Conservation (phyloP, 2,888 invertebrate species). For the Uropetala carovei region DNA sequence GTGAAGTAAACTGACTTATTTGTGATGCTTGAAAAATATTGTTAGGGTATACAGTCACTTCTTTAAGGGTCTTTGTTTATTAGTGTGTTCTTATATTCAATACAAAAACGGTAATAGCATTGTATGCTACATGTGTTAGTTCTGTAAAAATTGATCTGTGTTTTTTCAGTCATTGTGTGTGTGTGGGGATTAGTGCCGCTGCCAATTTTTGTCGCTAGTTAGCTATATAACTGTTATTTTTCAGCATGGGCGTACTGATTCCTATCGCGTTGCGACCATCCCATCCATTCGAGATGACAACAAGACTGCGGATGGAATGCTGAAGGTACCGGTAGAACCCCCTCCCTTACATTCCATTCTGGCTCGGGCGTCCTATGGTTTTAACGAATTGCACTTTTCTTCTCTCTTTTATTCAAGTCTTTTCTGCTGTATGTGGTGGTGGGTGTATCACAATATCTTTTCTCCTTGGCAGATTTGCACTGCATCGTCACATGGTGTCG, state of each 20-base stretch:
- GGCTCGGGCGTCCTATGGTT: constrained; percentile 26
- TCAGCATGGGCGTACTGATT: constrained; percentile 96
- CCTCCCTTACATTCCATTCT: neutral
- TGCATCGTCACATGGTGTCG: constrained; percentile 32
- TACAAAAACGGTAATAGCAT: neutral
- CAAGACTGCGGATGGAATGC: constrained; percentile 95
- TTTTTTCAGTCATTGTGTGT: constrained; percentile 36
- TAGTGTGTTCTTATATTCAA: neutral
- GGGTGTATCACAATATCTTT: constrained; percentile 2
- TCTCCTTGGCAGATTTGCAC: constrained; percentile 6
- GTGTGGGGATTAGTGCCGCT: constrained; percentile 11
- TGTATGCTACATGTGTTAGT: constrained; percentile 12
- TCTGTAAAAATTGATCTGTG: neutral
- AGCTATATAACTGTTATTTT: constrained; percentile 72
- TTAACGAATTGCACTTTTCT: neutral
- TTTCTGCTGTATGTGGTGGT: constrained; percentile 38
- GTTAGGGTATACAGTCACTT: neutral
- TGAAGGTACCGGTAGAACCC: constrained; percentile 82
- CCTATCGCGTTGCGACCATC: constrained; percentile 97
- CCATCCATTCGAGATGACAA: constrained; percentile 95
- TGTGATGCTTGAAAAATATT: neutral
- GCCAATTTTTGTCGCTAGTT: constrained; percentile 60
- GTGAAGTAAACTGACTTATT: neutral
- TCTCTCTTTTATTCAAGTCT: constrained; percentile 46
- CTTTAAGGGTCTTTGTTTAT: constrained; percentile 6